Conservation (phyloP, 2,888 invertebrate species). For the Opisthograptis luteolata region DNA sequence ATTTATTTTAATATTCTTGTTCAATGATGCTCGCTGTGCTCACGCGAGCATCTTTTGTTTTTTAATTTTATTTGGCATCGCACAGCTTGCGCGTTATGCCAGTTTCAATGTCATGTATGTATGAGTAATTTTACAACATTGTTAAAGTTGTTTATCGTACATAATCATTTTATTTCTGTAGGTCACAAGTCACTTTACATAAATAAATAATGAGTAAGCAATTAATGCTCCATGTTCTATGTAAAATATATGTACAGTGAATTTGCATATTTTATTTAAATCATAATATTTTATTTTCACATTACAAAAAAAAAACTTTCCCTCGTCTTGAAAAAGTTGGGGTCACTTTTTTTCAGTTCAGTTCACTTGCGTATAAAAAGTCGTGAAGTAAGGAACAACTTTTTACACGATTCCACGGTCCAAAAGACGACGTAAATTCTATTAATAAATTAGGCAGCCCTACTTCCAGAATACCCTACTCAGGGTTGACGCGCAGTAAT, state of each 20-base stretch:
- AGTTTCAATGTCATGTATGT: background rate
- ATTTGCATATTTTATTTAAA: no score
- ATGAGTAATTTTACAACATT: no score
- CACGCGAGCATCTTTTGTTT: no score
- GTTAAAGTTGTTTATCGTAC: no score
- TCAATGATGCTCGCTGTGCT: no score
- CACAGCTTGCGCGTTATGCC: background rate
- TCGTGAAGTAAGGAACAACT: background rate
- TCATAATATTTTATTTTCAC: no score
- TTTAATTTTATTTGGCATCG: background rate
- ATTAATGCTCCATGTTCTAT: no score
- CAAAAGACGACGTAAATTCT: constrained; percentile 14
- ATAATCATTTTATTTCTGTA: no score
- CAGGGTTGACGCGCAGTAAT: constrained; percentile 67
- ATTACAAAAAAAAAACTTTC: background rate
- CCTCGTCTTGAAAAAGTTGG: background rate
- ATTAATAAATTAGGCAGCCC: constrained; percentile 25
- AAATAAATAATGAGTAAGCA: no score
- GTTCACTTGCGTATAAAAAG: background rate
- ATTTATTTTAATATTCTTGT: background rate
- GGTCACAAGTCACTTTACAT: no score
- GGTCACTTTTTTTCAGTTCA: background rate
- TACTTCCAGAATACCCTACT: constrained; percentile 53
- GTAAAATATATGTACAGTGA: no score
- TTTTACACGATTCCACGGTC: constrained; percentile 1